Evolutionary conservation across 2,113 vertebrate genomes (phyloP).

Genomic region (Panurus biarmicus): DNA sequence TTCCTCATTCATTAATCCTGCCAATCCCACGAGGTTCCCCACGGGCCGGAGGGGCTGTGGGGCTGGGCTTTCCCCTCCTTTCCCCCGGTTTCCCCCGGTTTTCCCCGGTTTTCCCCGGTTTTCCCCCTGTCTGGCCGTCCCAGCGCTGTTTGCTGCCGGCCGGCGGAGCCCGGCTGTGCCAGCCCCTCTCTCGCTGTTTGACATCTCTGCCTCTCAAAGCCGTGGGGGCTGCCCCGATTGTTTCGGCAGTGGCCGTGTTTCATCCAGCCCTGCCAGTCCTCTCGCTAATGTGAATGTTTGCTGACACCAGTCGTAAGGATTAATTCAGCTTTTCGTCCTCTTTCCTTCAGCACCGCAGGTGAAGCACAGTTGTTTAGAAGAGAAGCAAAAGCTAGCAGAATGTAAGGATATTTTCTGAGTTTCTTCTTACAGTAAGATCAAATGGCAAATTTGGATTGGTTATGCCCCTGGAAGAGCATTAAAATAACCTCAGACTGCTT

Average conservation of each 20-base stretch:
- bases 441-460: background rate
- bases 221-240: background rate
- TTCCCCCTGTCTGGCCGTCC: slow-evolving; percentile 8
- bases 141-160: background rate
- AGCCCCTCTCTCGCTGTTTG: too few relatives aligned
- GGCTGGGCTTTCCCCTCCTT: too few relatives aligned
- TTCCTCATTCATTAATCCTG: slow-evolving; percentile 85
- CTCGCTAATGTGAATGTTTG: background rate
- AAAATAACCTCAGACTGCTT: background rate
- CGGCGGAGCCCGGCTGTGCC: too few relatives aligned
- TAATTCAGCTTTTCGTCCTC: background rate
- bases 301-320: background rate
- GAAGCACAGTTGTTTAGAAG: slow-evolving; percentile 80
- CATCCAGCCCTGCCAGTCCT: background rate
- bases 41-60: slow-evolving; percentile 74
- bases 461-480: background rate
- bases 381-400: slow-evolving; percentile 81
- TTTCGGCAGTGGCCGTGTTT: background rate
- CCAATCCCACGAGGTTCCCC: slow-evolving; percentile 85
- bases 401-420: slow-evolving; percentile 71
- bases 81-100: too few relatives aligned
- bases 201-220: too few relatives aligned
- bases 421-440: background rate
- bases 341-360: slow-evolving; percentile 50
- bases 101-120: background rate